These are phyloP conservation scores for Percopsis omiscomaycus DNA, from an alignment of 2,797 vertebrate species.

Conservation along the genomic window DNA sequence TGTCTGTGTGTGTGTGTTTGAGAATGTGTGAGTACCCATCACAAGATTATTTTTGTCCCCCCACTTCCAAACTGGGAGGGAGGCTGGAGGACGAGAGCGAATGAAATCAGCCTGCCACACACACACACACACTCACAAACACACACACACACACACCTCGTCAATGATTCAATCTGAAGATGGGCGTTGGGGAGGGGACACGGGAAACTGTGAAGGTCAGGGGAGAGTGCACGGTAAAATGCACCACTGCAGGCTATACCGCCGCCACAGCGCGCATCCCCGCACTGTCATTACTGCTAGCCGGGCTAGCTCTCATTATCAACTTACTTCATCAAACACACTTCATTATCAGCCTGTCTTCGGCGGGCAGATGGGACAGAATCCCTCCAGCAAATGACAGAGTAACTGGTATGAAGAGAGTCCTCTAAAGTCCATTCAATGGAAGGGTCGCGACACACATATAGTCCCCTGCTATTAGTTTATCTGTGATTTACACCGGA, in stretches of 20 bases:
- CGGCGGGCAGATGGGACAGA: conserved; percentile 71
- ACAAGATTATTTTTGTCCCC: conserved; percentile 67
- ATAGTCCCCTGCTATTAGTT: conserved; percentile 65
- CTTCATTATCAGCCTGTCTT: conserved; percentile 71
- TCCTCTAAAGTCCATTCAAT: conserved; percentile 64
- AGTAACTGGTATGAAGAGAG: conserved; percentile 66
- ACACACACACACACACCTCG: conserved; percentile 37
- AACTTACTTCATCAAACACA: conserved; percentile 75
- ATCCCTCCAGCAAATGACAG: conserved; percentile 68
- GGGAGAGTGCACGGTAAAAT: conserved; percentile 62
- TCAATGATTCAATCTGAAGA: conserved; percentile 68
- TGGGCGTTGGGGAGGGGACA: conserved; percentile 65
- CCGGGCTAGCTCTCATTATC: conserved; percentile 63
- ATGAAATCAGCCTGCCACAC: conserved; percentile 66
- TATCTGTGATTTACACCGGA: conserved; percentile 67
- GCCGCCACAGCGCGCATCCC: conserved; percentile 40
- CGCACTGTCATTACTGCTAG: conserved; percentile 62
- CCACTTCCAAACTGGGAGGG: conserved; percentile 40
- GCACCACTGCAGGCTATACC: conserved; percentile 67
- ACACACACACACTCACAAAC: conserved; percentile 22
- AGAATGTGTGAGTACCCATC: conserved; percentile 61
- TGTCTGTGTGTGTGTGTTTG: conserved; percentile 55
- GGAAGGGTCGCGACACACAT: conserved; percentile 68
- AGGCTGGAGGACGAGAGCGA: conserved; percentile 55
- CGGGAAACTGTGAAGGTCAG: conserved; percentile 72